Evolutionary conservation across 2,113 vertebrate genomes (phyloP), one percentile per base, ranked within the genome.

Genomic region (Cottus gobio): DNA sequence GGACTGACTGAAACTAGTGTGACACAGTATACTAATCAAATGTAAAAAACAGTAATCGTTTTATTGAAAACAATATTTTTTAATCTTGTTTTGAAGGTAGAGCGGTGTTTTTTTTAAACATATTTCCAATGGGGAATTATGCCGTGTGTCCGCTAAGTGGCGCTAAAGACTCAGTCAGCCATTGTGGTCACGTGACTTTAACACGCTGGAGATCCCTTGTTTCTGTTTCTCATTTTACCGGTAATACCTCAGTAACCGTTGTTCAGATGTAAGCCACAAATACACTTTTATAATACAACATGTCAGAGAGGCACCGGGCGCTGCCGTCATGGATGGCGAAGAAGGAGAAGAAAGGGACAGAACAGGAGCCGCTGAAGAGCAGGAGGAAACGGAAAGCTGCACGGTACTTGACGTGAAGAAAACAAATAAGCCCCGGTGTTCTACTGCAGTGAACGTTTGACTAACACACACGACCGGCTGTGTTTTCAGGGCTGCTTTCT

Each of bases 241-340:
- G 22, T 1, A 24, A 54, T 11, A 22, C 1, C 6, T 7, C 18
- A 3, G 11, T 10, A 37, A 28, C 0, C 0, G 2, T 9, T 2
- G 1, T 2, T 2, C 1, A 7, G 20, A 8, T 3, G 16, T n/a
- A 52, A n/a, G 48, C 50, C 9, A 13, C 12, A 28, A 28, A 28
- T 24, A 54, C 54, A 57, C 54, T 0, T 2, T 24, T 42, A 5
- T 13, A 20, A 31, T 12, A 31, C 12, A 24, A 2, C 4, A 95
- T 94, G 94, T 58, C 87, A 2, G 84, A 71, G 2, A 90, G 67
- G 16, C 89, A 10, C 15, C 82, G 94, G 56, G 58, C 77, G 28
- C 85, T 95, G 63, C 95, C 95, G 28, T 6, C 82, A 2, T 95
- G 95, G 95, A 95, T 95, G 93, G n/a, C 52, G 24, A 77, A 79